phyloP scores from a whole-genome alignment of 2,797 vertebrate species.

The Allobates femoralis region DNA sequence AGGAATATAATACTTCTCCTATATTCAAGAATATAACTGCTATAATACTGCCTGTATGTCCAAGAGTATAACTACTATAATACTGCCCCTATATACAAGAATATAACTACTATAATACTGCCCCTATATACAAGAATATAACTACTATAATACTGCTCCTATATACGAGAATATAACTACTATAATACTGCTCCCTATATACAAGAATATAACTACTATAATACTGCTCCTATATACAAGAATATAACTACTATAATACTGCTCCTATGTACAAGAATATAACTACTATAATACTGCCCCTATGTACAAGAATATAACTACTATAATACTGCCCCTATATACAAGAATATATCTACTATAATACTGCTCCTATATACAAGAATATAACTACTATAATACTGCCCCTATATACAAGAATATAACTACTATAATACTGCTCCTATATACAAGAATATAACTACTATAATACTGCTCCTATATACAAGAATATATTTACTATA shows the following conservation, averaged over 20 bases:
- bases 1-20: too few relatives aligned
- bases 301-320: background rate
- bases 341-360: conserved; percentile 4
- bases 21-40: too few relatives aligned
- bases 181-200: too few relatives aligned
- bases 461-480: conserved; percentile 1
- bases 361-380: background rate
- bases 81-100: background rate
- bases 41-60: too few relatives aligned
- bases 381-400: conserved; percentile 12
- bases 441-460: conserved; percentile 10
- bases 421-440: conserved; percentile 5
- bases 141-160: too few relatives aligned
- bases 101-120: background rate
- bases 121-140: too few relatives aligned
- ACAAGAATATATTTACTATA: conserved; percentile 1
- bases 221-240: background rate
- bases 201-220: conserved; percentile 15
- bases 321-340: background rate
- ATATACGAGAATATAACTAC: too few relatives aligned
- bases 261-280: too few relatives aligned
- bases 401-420: background rate
- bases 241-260: conserved; percentile 1
- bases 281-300: background rate
- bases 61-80: too few relatives aligned